Conservation (phyloP, 2,888 invertebrate genomes). For the Drepana falcataria region DNA sequence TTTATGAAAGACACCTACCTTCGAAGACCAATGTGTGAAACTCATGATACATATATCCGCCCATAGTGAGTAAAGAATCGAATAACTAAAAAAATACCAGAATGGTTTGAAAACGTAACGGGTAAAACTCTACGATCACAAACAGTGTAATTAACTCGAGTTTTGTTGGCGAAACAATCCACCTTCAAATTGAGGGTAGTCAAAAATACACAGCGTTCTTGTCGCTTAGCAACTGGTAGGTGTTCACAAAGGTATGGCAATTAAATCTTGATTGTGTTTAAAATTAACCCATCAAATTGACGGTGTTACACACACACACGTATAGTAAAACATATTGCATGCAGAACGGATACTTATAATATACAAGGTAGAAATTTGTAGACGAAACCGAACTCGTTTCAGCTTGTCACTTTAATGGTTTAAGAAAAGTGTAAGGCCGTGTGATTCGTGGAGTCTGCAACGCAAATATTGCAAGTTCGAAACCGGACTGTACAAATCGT, state of each 20-base stretch:
- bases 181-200: neutral
- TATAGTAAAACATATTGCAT: neutral
- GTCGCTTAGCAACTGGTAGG: neutral
- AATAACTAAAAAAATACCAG: neutral
- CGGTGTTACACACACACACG: neutral
- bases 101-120: neutral
- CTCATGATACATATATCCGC: too few species aligned
- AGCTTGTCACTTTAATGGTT: too few species aligned
- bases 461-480: too few species aligned
- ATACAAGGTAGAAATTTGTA: neutral
- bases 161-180: neutral
- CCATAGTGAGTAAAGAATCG: neutral
- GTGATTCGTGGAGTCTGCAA: too few species aligned
- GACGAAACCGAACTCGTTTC: too few species aligned
- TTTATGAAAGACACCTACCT: too few species aligned
- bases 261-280: slow-evolving; percentile 2
- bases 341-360: neutral
- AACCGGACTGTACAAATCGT: too few species aligned
- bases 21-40: too few species aligned
- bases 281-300: neutral
- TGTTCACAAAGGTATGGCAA: slow-evolving; percentile 1
- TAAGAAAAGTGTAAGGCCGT: too few species aligned
- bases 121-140: neutral
- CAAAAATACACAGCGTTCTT: neutral
- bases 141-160: neutral